Evolutionary conservation across 2,113 vertebrate genomes (phyloP).

Genomic region (Theristicus caerulescens): DNA sequence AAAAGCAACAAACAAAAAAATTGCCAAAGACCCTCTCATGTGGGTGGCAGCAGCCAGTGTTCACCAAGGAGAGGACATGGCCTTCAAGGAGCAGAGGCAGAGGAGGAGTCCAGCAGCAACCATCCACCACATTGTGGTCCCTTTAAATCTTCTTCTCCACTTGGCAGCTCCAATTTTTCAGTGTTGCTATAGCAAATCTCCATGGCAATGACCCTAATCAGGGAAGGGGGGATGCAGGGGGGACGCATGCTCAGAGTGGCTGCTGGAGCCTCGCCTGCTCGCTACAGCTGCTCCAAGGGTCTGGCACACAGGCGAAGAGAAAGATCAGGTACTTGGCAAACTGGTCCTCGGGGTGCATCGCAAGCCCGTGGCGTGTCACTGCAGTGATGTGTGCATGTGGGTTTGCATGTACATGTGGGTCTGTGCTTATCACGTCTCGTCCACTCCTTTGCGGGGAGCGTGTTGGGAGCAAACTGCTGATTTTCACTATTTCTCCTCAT

Average conservation of each 20-base stretch:
- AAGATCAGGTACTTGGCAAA: conserved; percentile 27
- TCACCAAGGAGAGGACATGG: neutral
- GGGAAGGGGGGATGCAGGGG: conserved; percentile 12
- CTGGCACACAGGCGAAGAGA: neutral
- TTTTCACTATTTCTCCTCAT: neutral
- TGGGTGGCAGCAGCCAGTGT: neutral
- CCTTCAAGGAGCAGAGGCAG: neutral
- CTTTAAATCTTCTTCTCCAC: conserved; percentile 50
- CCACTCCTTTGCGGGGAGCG: neutral
- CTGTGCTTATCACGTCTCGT: fast-evolving
- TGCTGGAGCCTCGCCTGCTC: conserved; percentile 42
- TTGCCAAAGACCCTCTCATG: neutral
- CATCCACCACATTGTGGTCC: neutral
- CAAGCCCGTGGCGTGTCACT: fast-evolving
- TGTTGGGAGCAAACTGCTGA: neutral
- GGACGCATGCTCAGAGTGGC: conserved; percentile 55
- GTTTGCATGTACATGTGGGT: fast-evolving
- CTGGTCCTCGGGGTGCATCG: neutral
- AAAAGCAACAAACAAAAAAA: neutral
- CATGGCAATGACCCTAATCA: conserved; percentile 63
- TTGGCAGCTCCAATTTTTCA: conserved; percentile 61
- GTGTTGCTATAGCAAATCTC: conserved; percentile 64
- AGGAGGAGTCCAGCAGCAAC: neutral
- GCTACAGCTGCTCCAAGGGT: neutral
- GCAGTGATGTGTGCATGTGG: fast-evolving